phyloP scores from a whole-genome alignment of 35 echinoderm and acorn worm genomes.

The Acanthaster planci region DNA sequence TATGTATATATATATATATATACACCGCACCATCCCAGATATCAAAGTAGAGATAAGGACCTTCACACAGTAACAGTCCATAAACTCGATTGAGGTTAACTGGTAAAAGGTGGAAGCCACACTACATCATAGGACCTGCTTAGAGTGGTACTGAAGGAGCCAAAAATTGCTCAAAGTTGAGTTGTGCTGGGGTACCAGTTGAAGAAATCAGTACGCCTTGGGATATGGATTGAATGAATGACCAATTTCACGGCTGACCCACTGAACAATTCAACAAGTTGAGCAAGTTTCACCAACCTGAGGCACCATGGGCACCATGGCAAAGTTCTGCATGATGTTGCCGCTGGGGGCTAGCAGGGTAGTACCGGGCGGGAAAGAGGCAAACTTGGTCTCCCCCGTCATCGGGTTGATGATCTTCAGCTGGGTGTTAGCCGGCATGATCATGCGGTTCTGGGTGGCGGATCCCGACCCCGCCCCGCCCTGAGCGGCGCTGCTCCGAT shows the following conservation, averaged over 20 bases:
- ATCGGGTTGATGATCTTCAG: constrained; percentile 74
- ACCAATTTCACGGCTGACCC: not conserved
- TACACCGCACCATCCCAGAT: no score
- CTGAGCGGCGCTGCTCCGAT: not conserved
- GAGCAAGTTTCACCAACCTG: constrained; percentile 63
- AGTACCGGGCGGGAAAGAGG: constrained; percentile 74
- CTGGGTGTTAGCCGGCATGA: constrained; percentile 85
- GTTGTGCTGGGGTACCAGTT: not conserved
- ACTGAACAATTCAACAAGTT: not conserved
- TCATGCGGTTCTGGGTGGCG: constrained; percentile 60
- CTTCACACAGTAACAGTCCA: no score
- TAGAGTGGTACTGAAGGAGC: no score
- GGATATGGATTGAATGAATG: not conserved
- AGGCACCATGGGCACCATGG: constrained; percentile 58
- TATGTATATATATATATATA: not conserved
- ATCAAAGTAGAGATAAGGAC: no score
- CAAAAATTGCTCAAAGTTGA: no score
- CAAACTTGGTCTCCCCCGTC: constrained; percentile 38
- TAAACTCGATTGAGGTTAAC: no score
- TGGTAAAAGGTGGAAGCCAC: no score
- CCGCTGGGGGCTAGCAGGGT: constrained; percentile 66
- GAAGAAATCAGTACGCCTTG: not conserved
- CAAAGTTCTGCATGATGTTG: constrained; percentile 63
- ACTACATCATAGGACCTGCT: no score
- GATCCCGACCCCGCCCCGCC: not conserved